phyloP scores from a whole-genome alignment of 2,797 vertebrate genomes.

The Dicrostonyx torquatus region DNA sequence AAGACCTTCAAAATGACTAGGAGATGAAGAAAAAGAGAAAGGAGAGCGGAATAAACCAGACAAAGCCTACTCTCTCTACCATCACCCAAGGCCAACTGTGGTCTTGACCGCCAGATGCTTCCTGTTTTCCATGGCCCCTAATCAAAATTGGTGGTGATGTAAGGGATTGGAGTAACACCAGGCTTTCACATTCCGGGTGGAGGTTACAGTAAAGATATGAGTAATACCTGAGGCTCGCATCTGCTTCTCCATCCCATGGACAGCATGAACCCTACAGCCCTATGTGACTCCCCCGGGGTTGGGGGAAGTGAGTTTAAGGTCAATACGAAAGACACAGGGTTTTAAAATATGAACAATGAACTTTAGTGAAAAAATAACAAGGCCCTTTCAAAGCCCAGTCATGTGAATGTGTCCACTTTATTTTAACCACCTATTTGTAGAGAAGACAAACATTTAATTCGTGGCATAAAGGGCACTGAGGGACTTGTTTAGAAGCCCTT shows the following conservation, averaged over 20 bases:
- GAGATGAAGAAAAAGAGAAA: neutral
- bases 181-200: conserved; percentile 64
- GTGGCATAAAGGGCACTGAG: neutral
- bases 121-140: conserved; percentile 66
- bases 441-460: neutral
- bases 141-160: conserved; percentile 61
- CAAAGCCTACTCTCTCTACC: neutral
- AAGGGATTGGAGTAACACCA: conserved; percentile 63
- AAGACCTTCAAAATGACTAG: neutral
- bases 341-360: neutral
- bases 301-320: conserved; percentile 21
- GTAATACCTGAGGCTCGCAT: conserved; percentile 59
- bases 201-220: conserved; percentile 68
- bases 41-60: neutral
- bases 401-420: neutral
- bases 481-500: neutral
- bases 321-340: neutral
- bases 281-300: neutral
- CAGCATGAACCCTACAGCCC: neutral
- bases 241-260: neutral
- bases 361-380: neutral
- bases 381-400: neutral
- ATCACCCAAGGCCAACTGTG: neutral
- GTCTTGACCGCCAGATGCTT: conserved; percentile 67
- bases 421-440: neutral